Base-by-base conservation (phyloP, 2,888 invertebrate species). In the Bellardia pandia region DNA sequence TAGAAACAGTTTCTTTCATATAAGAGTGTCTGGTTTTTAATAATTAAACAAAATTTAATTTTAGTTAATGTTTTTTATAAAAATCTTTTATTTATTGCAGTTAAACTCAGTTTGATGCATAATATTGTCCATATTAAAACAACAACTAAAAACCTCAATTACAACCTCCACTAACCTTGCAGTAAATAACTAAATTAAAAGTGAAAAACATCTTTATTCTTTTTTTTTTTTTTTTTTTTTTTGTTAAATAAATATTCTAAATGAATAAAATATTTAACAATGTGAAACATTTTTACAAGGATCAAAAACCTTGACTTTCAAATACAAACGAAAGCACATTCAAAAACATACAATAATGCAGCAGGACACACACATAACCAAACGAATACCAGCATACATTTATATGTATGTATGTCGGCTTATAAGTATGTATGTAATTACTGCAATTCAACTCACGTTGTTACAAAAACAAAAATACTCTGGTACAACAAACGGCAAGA, bases 291-390 rank as follows among this genome's bases (percentile, higher is more conserved):
- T 37, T 74, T 74, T 66, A 66, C 68, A 80, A 85, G 84, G 81
- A 69, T 74, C 74, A 69, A 78, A 56, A 72, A 85, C 81, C 85
- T 85, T 87, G 87, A 82, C 81, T 87, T 87, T 87, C 78, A 85
- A 64, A 64, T 56, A 14, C 64, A 60, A 33, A 78, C 33, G 37
- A 42, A 42, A 42, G 16, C n/a, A 11, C 16, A 66, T 66, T 76
- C 53, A 30, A 16, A 40, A 16, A 64, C 9, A 64, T n/a, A 33
- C 11, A 60, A 3, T 30, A 30, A 51, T 30, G 42, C 33, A 64
- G 13, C 14, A 68, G 14, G 13, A 11, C 33, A 7, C 11, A 40
- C 60, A 33, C 9, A 37, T 42, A 30, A 33, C 66, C 56, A 30
- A 16, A 30, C 66, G 2, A 30, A 51, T 51, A n/a, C 37, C 40